Evolutionary conservation across 2,113 vertebrate genomes (phyloP).

Genomic region (Ellobius talpinus): DNA sequence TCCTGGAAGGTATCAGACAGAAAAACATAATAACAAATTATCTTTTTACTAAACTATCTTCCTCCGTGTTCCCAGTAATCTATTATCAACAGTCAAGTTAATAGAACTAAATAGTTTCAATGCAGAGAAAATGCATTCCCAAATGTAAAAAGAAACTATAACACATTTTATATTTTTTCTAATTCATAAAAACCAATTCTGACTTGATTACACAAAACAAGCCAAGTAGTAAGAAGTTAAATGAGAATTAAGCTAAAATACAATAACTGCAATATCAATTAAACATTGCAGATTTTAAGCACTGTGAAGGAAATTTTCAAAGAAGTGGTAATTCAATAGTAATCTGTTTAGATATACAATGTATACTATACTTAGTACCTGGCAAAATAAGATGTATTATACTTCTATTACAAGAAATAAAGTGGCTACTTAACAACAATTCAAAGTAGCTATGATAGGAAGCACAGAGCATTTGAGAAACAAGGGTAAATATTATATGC

Average conservation of each 20-base stretch:
- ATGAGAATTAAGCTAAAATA: slow-evolving; percentile 38
- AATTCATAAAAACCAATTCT: slow-evolving; percentile 48
- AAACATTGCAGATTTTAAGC: slow-evolving; percentile 15
- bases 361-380: slow-evolving; percentile 42
- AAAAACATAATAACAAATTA: not conserved
- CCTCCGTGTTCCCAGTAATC: not conserved
- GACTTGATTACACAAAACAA: slow-evolving; percentile 32
- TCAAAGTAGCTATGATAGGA: slow-evolving; percentile 47
- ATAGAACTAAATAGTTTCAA: not conserved
- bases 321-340: slow-evolving; percentile 53
- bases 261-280: slow-evolving; percentile 20
- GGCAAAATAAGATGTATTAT: slow-evolving; percentile 67
- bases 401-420: slow-evolving; percentile 50
- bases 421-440: slow-evolving; percentile 50
- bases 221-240: slow-evolving; percentile 26
- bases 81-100: slow-evolving; percentile 6
- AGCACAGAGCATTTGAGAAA: slow-evolving; percentile 51
- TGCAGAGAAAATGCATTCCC: not conserved
- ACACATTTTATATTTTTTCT: not conserved
- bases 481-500: slow-evolving; percentile 49
- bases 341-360: slow-evolving; percentile 61
- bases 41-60: slow-evolving; percentile 4
- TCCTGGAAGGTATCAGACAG: not conserved
- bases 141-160: not conserved
- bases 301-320: slow-evolving; percentile 53